Base-by-base conservation (phyloP, 2,888 invertebrate species). In the Drosophila borealis region DNA sequence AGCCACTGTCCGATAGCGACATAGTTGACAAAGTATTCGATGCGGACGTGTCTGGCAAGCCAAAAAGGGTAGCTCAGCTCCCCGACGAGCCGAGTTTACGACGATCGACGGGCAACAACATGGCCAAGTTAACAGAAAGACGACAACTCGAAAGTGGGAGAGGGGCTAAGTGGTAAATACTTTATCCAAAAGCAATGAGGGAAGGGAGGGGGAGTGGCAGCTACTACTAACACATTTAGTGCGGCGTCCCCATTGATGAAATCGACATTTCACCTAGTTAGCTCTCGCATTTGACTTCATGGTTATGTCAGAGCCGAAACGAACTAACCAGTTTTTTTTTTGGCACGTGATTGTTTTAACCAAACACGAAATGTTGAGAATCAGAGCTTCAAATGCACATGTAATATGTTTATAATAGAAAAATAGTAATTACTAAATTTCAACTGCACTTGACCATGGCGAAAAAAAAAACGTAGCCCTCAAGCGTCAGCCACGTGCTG, bases 41-140 rank as follows among this genome's bases (percentile, higher is more conserved):
- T 66, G 60, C 50, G 61, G 66, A 79, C 79, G 79, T 80, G 79
- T 55, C 64, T 71, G 67, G 73, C 79, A 78, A 56, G 41, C 25
- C 59, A 49, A 70, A 75, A 39, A 19, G n/a, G 4, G 13, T 14
- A 42, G 44, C 37, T 25, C 11, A 64, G 42, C 29, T 25, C 29
- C 25, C 39, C 50, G 62, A 17, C 41, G 61, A 36, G 21, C 34
- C 33, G 25, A 34, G 33, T 11, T 2, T 11, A 11, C 34, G 33
- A 11, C 54, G 14, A 44, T 34, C 34, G 1, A 44, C 29, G 29
- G 8, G 4, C 19, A 11, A 9, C 21, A 36, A 53, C 36, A 13
- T 37, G 36, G 36, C 50, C 48, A 48, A 50, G 50, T 37, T 21
- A 56, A 48, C 14, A 49, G 14, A 11, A 1, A 4, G 36, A 29